A percentile compares a stretch with the other conserved stretches of the same genome.
phyloP scores from a whole-genome alignment of 2,113 vertebrate species.

The Nymphicus hollandicus region DNA sequence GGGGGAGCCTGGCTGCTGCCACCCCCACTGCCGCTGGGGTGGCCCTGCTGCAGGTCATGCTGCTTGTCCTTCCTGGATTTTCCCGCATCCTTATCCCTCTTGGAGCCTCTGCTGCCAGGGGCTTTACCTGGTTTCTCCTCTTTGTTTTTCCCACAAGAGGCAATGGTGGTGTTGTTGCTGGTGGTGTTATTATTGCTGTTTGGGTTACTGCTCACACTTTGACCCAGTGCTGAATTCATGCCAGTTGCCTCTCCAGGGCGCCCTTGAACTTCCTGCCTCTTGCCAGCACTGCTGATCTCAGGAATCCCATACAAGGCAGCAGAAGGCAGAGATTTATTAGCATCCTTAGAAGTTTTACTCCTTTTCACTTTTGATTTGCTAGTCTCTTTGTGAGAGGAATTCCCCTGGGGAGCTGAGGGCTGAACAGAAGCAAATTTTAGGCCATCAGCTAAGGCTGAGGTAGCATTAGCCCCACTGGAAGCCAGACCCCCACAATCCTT shows the following conservation, averaged over 20 bases:
- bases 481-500: constrained; percentile 86
- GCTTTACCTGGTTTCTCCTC: constrained; percentile 89
- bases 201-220: constrained; percentile 75
- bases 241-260: constrained; percentile 86
- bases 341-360: constrained; percentile 89
- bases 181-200: constrained; percentile 71
- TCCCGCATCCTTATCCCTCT: constrained; percentile 86
- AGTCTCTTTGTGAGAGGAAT: constrained; percentile 87
- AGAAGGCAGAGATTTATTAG: constrained; percentile 85
- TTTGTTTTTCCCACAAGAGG: constrained; percentile 86
- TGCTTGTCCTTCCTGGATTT: constrained; percentile 85
- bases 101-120: constrained; percentile 84
- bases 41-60: constrained; percentile 81
- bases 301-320: constrained; percentile 85
- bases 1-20: constrained; percentile 64
- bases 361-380: constrained; percentile 93
- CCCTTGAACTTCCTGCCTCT: constrained; percentile 91
- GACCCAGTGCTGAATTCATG: constrained; percentile 86
- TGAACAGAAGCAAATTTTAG: constrained; percentile 88
- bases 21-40: constrained; percentile 73
- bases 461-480: constrained; percentile 78
- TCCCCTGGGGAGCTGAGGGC: constrained; percentile 86
- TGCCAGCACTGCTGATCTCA: constrained; percentile 84
- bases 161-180: constrained; percentile 68
- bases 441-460: constrained; percentile 85